Percentiles rank a stretch among this genome's conserved stretches.
Evolutionary conservation across 2,888 invertebrate species (phyloP).

Genomic region (Pandemis heparana): DNA sequence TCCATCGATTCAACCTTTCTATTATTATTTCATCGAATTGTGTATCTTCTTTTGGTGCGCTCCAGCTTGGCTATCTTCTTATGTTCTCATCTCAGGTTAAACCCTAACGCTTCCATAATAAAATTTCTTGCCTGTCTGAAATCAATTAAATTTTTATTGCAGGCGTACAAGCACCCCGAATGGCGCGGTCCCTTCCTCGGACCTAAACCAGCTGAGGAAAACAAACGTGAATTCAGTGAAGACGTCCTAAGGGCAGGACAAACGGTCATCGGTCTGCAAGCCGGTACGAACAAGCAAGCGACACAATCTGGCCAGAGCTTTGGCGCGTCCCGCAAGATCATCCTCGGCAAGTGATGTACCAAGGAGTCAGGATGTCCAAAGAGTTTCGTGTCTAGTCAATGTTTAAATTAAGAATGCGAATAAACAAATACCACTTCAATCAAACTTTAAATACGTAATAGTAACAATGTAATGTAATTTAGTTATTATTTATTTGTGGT

Average conservation of each 20-base stretch:
- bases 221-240: conserved; percentile 92
- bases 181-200: conserved; percentile 94
- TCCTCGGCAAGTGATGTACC: conserved; percentile 88
- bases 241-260: conserved; percentile 94
- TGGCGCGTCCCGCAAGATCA: conserved; percentile 93
- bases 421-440: not conserved
- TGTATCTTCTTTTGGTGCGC: too few species aligned
- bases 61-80: too few species aligned
- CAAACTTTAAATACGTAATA: not conserved
- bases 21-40: too few species aligned
- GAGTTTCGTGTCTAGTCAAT: conserved; percentile 26
- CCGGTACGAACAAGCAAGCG: conserved; percentile 94
- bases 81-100: too few species aligned
- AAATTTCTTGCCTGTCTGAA: not conserved
- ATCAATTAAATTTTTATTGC: conserved; percentile 26
- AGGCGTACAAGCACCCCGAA: conserved; percentile 93
- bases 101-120: not conserved
- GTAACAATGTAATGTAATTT: not conserved
- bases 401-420: conserved; percentile 9
- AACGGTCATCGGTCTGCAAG: conserved; percentile 94
- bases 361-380: conserved; percentile 43
- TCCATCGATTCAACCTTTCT: too few species aligned
- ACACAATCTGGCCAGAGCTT: conserved; percentile 95
- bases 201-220: conserved; percentile 94
- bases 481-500: not conserved